Evolutionary conservation across 2,888 invertebrate genomes (phyloP), one percentile per base, ranked within the genome.

Genomic region (Chloroclystis v-ata): DNA sequence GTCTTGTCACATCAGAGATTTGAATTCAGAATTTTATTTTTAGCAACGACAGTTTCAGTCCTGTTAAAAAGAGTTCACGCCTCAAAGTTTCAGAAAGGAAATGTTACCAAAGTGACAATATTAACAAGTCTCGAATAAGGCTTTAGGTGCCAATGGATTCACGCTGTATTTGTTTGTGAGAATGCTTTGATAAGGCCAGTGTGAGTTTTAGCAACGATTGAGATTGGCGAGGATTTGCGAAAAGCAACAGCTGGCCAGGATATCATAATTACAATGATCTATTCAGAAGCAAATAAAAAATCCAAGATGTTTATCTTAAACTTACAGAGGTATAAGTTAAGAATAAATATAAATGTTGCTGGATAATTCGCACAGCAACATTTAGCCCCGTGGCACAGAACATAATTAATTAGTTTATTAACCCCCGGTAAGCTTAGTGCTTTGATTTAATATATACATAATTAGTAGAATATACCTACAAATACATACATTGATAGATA

Each of bases 61-160:
- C n/a, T 26, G 28, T 7, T 40, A 33, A 43, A 56, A 62, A 63
- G 56, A 67, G 63, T 76, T 78, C 68, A 76, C 76, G 80, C 78
- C 71, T 72, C 67, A 67, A 63, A 68, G 65, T 75, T 60, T 56
- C 57, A 63, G 69, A 76, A 72, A 69, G 66, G 65, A 60, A 61
- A 60, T 59, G 57, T 59, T 56, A 56, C 59, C 54, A 69, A 78
- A 78, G 75, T 75, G 76, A 61, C 61, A 68, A 63, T 61, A 74
- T 76, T 76, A 76, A 74, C 78, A 75, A 68, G 63, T 65, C 62
- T 67, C 53, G 59, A 63, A 65, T 63, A 65, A 65, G 62, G 58
- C 56, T 63, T 63, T 63, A 61, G 68, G 74, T 73, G 76, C 64
- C 68, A 77, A 77, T 69, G 57, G 20, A 20, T 66, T 77, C 71